Conservation (phyloP, 2,113 vertebrate genomes). For the Nestor notabilis region DNA sequence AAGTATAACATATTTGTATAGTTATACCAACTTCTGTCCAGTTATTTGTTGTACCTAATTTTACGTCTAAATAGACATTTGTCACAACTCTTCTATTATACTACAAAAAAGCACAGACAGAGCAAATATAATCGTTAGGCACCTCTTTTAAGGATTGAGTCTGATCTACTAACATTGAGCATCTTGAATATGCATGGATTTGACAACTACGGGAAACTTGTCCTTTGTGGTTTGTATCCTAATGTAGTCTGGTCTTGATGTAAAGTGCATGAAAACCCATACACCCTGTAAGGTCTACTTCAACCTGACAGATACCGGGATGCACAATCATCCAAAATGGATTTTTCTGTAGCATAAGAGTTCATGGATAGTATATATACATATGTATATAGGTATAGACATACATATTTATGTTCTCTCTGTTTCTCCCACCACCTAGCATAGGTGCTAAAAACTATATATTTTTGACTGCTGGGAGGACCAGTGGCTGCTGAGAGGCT, state of each 20-base stretch:
- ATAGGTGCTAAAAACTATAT: neutral
- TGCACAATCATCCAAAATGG: neutral
- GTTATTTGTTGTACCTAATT: neutral
- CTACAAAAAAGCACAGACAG: neutral
- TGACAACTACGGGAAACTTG: neutral
- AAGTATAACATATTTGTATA: neutral
- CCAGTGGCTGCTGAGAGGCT: neutral
- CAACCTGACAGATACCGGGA: neutral
- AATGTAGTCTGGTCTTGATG: neutral
- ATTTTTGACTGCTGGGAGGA: neutral
- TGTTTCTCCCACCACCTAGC: neutral
- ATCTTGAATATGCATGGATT: neutral
- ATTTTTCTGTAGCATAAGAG: neutral
- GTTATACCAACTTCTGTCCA: neutral
- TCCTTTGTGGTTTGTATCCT: neutral
- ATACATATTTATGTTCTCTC: neutral
- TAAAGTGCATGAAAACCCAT: neutral
- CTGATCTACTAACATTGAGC: neutral
- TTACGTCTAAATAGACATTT: neutral
- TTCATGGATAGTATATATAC: neutral
- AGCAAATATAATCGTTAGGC: neutral
- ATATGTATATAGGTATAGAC: neutral
- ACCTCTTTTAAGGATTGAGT: neutral
- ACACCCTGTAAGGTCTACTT: neutral
- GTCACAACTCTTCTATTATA: neutral